Base-by-base conservation (phyloP, 2,888 invertebrate genomes). In the Rhaphigaster nebulosa region DNA sequence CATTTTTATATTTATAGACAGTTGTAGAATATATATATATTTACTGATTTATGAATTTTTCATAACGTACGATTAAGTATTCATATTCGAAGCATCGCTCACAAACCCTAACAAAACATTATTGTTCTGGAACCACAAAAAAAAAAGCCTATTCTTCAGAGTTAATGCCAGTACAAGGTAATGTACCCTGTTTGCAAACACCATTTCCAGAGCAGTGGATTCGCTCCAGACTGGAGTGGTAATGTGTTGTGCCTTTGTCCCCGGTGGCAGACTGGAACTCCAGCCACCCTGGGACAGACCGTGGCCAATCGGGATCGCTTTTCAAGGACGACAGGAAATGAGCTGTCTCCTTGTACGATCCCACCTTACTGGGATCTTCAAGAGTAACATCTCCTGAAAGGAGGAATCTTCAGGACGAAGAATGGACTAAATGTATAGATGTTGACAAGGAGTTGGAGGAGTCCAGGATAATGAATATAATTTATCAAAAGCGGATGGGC, bases 301-400 rank as follows among this genome's bases (percentile, higher is more conserved):
- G 70, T 76, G 70, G 34, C 70, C 70, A 76, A 76, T 76, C 70
- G 34, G 70, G 65, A 65, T 76, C 70, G 34, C 38, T 6, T 13
- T 10, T 76, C 70, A 76, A 76, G 70, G 70, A 38, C 70, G 70
- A 38, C 70, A 76, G 70, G 70, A 76, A 76, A 76, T 76, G 70
- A 76, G 70, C 70, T 76, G 70, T 76, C 70, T 38, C 34, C 38
- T 76, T 38, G 20, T 76, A 15, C 65, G 2, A 29, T 65, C 65
- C 29, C 29, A 29, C n/a, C 65, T 29, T 29, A 1, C 12, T 76
- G 15, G 65, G 18, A 18, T 65, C 29, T 65, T 65, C 65, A 3
- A 34, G 38, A 2, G 70, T 76, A 76, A 76, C 38, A 23, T 76
- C 70, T 76, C 38, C 8, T 38, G 23, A n/a, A 34, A 34, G 34